These are phyloP conservation scores for Pipistrellus pygmaeus DNA, from an alignment of 2,797 vertebrate genomes.

Conservation along the genomic window DNA sequence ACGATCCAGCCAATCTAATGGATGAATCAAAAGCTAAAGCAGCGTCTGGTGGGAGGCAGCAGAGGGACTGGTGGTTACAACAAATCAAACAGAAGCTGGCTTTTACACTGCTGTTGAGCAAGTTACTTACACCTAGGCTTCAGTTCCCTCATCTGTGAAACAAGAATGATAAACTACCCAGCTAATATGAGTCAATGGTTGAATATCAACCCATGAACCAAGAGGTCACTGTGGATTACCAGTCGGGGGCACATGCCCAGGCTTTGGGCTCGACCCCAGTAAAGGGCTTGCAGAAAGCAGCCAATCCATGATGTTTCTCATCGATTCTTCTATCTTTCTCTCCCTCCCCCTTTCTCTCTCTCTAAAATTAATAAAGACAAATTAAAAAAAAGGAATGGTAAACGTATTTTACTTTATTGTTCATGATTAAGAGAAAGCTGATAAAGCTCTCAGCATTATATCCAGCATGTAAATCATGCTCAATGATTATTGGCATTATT, in stretches of 20 bases:
- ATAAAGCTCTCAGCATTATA: neutral
- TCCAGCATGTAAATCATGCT: neutral
- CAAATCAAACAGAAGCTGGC: neutral
- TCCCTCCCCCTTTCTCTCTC: too few species aligned
- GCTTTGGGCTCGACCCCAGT: too few species aligned
- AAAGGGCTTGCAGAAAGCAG: too few species aligned
- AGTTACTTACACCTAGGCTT: neutral
- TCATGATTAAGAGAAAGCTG: neutral
- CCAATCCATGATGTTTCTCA: too few species aligned
- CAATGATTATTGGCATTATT: neutral
- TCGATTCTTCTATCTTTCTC: too few species aligned
- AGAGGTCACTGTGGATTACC: too few species aligned
- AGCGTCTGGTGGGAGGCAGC: neutral
- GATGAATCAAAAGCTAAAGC: constrained; percentile 1
- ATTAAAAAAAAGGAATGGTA: constrained; percentile 11
- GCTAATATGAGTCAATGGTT: too few species aligned
- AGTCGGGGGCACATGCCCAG: too few species aligned
- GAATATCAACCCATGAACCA: too few species aligned
- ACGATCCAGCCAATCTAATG: constrained; percentile 16
- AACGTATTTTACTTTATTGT: neutral
- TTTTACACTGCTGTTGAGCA: neutral
- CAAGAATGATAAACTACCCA: neutral
- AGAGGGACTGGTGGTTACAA: neutral
- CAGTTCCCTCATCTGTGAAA: constrained; percentile 57
- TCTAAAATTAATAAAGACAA: too few species aligned